Evolutionary conservation across 2,797 vertebrate genomes (phyloP).

Genomic region (Chloroceryle amazona): DNA sequence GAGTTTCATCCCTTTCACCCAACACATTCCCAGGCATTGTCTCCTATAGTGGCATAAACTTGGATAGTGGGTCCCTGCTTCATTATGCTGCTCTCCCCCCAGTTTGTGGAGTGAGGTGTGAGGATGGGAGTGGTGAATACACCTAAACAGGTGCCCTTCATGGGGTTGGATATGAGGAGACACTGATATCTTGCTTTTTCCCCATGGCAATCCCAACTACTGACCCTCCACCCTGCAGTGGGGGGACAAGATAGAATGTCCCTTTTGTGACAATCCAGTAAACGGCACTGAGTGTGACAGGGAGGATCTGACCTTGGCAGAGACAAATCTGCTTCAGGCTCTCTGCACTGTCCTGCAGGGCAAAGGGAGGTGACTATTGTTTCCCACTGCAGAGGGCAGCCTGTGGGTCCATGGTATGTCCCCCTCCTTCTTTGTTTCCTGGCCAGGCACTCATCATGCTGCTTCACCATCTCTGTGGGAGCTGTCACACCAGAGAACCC

Average conservation of each 20-base stretch:
- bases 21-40: not conserved
- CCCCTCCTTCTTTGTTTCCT: not conserved
- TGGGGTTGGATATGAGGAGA: not conserved
- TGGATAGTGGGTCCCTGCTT: not conserved
- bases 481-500: not conserved
- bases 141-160: accelerated
- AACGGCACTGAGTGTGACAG: too few species aligned
- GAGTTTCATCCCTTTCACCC: not conserved
- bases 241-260: accelerated
- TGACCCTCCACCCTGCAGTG: accelerated
- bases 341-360: not conserved
- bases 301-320: not conserved
- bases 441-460: accelerated
- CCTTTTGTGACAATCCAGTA: not conserved
- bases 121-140: not conserved
- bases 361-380: not conserved
- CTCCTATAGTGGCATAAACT: not conserved
- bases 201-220: not conserved
- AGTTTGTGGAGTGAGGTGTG: not conserved
- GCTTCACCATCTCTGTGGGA: not conserved
- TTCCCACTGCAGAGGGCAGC: accelerated
- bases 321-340: not conserved
- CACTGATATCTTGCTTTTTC: not conserved
- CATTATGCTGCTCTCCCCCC: not conserved
- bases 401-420: not conserved